Conservation (phyloP, 2,113 vertebrate genomes). For the Vanacampus margaritifer region DNA sequence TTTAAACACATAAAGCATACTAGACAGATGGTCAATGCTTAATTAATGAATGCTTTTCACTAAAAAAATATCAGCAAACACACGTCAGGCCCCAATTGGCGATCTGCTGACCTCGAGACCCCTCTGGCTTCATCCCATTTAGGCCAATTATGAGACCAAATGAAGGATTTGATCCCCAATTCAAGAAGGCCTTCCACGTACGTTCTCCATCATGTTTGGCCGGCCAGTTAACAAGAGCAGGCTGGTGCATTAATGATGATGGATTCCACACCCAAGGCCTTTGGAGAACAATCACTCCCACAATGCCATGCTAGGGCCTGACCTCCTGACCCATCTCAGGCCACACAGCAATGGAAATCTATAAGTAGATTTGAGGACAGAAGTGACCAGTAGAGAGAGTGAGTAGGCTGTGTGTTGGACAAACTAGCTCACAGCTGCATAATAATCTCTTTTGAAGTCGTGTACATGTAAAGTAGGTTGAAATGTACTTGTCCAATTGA, state of each 20-base stretch:
- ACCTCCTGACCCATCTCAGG: slow-evolving; percentile 91
- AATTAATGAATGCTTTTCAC: not conserved
- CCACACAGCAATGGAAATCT: slow-evolving; percentile 87
- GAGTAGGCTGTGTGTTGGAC: slow-evolving; percentile 73
- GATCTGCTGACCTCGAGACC: slow-evolving; percentile 80
- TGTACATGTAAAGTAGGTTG: slow-evolving; percentile 49
- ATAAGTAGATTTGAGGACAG: slow-evolving; percentile 85
- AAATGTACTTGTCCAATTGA: too few relatives aligned
- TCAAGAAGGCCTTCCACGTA: slow-evolving; percentile 80
- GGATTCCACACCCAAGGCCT: slow-evolving; percentile 84
- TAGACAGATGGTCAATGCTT: not conserved
- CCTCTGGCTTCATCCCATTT: slow-evolving; percentile 77
- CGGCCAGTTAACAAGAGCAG: slow-evolving; percentile 80
- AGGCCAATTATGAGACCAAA: slow-evolving; percentile 89
- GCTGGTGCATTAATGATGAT: slow-evolving; percentile 96
- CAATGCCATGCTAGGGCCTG: slow-evolving; percentile 84
- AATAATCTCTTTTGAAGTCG: slow-evolving; percentile 59
- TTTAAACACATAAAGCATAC: not conserved
- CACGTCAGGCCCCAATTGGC: slow-evolving; percentile 75
- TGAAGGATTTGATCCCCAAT: slow-evolving; percentile 89
- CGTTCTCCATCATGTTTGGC: slow-evolving; percentile 80
- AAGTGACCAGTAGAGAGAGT: slow-evolving; percentile 64
- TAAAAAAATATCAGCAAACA: slow-evolving; percentile 55
- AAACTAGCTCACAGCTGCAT: slow-evolving; percentile 73
- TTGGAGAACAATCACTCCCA: slow-evolving; percentile 88